Percentiles rank a stretch among this genome's conserved stretches.
These are phyloP conservation scores for Plectropomus leopardus DNA, from an alignment of 2,113 vertebrate species.

Conservation along the genomic window DNA sequence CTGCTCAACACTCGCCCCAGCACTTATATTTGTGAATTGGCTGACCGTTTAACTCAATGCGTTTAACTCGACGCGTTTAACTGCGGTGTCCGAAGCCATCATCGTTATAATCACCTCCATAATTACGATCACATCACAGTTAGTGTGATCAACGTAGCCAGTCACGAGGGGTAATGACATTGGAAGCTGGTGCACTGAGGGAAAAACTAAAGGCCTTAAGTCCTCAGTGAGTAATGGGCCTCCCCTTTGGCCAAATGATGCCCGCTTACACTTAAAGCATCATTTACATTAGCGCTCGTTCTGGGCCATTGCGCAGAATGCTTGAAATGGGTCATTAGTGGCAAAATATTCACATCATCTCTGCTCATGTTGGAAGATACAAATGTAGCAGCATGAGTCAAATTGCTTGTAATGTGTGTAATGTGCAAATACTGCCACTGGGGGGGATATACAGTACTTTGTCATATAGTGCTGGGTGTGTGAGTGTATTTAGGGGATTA, in stretches of 20 bases:
- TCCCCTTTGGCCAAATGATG: constrained; percentile 73
- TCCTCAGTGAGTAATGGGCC: constrained; percentile 65
- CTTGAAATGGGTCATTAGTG: constrained; percentile 72
- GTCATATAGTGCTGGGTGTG: constrained; percentile 53
- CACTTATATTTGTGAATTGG: constrained; percentile 7
- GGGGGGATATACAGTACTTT: constrained; percentile 53
- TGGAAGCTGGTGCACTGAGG: constrained; percentile 36
- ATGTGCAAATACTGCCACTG: constrained; percentile 75
- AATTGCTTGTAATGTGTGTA: constrained; percentile 75
- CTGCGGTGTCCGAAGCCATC: constrained; percentile 53
- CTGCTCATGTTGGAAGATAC: constrained; percentile 63
- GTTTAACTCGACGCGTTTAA: constrained; percentile 54
- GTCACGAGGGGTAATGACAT: constrained; percentile 63
- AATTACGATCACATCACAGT: constrained; percentile 68
- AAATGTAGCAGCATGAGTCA: constrained; percentile 73
- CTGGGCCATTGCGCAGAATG: constrained; percentile 69
- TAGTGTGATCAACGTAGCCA: constrained; percentile 60
- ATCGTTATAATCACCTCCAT: constrained; percentile 54
- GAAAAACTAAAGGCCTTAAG: constrained; percentile 47
- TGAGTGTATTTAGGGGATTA: constrained; percentile 58
- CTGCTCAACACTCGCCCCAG: constrained; percentile 1
- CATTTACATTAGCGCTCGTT: constrained; percentile 78
- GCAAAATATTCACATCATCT: constrained; percentile 72
- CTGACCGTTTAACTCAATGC: constrained; percentile 32
- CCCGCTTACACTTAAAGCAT: constrained; percentile 76